Evolutionary conservation across 1,140 invertebrate species (phyloP).

Genomic region (Pseudobourletiella spinata): DNA sequence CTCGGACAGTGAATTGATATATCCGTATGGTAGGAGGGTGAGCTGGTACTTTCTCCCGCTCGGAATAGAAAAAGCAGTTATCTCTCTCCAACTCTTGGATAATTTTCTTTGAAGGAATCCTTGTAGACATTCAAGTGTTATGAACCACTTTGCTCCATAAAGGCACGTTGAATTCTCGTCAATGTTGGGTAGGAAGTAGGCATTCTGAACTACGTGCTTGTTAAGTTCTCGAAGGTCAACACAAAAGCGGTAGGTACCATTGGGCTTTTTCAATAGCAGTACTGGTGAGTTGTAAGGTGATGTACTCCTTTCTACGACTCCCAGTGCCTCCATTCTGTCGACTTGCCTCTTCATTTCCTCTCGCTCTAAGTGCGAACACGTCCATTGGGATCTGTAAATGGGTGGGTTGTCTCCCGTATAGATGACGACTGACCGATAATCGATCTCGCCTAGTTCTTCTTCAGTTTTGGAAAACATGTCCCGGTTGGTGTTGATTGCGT

Average conservation of each 20-base stretch:
- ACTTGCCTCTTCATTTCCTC: too few relatives aligned
- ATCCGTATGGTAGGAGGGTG: not conserved
- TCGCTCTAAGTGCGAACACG: not conserved
- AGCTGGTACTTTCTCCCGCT: not conserved
- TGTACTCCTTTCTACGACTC: not conserved
- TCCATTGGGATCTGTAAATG: too few relatives aligned
- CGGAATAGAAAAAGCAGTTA: not conserved
- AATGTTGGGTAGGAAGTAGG: slow-evolving; percentile 12
- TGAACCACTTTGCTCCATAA: slow-evolving; percentile 8
- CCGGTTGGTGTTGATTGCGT: too few relatives aligned
- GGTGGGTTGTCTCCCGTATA: too few relatives aligned
- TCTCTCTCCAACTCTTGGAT: not conserved
- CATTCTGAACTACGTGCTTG: not conserved
- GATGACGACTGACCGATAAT: too few relatives aligned
- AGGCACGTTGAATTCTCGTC: not conserved
- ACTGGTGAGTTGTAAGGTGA: slow-evolving; percentile 12
- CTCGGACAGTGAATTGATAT: not conserved
- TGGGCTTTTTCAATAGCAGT: slow-evolving; percentile 3
- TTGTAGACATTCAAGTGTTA: not conserved
- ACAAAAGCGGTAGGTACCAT: slow-evolving; percentile 7
- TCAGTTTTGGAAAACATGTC: too few relatives aligned
- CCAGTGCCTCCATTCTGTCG: not conserved
- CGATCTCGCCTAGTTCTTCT: too few relatives aligned
- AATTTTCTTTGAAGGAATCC: not conserved
- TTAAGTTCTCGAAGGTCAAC: slow-evolving; percentile 17